These are phyloP conservation scores for Drosophila trichaetosa DNA, from an alignment of 2,888 invertebrate species.

Conservation along the genomic window DNA sequence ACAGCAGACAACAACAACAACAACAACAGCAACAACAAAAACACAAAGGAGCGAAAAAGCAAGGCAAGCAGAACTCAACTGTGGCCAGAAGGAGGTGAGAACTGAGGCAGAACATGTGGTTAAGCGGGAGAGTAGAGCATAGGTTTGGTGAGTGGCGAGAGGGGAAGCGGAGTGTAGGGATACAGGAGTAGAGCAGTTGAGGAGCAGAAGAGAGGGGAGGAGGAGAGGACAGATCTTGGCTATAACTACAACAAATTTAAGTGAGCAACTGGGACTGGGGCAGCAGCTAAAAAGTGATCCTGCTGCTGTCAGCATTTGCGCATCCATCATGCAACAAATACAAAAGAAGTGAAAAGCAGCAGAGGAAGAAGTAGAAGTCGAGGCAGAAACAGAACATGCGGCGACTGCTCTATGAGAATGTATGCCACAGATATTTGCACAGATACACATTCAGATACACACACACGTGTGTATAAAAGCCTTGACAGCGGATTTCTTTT, in stretches of 20 bases:
- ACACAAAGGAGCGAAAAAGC: constrained; percentile 1
- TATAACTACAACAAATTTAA: constrained; percentile 17
- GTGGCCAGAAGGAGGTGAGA: constrained; percentile 11
- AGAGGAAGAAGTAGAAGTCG: neutral
- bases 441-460: constrained; percentile 19
- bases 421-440: constrained; percentile 66
- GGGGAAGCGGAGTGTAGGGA: neutral
- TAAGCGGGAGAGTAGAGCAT: neutral
- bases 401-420: constrained; percentile 53
- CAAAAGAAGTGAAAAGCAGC: neutral
- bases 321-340: constrained; percentile 48
- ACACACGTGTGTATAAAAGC: constrained; percentile 22
- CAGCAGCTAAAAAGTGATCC: constrained; percentile 42
- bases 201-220: neutral
- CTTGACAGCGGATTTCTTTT: constrained; percentile 22
- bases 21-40: neutral
- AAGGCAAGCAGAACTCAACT: neutral
- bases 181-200: neutral
- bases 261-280: constrained; percentile 39
- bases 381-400: constrained; percentile 12
- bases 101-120: constrained; percentile 25
- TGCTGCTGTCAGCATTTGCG: constrained; percentile 30
- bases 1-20: neutral
- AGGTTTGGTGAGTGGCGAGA: neutral
- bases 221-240: constrained; percentile 11